Evolutionary conservation across 2,113 vertebrate genomes (phyloP).

Genomic region (Aviceda subcristata): DNA sequence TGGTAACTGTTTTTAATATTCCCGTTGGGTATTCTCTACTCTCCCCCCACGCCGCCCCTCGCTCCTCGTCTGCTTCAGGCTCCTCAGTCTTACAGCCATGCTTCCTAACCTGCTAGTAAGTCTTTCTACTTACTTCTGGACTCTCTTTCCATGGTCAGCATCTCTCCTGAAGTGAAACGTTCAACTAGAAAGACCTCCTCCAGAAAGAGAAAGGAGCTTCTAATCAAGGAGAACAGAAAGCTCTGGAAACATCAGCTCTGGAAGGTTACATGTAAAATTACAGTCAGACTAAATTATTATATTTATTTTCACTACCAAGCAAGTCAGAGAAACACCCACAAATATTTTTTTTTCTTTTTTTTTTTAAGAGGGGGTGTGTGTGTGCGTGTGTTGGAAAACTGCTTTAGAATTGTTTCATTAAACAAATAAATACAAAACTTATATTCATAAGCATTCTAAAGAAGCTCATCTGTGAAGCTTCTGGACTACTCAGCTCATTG

Average conservation of each 20-base stretch:
- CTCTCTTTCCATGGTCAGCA: not conserved
- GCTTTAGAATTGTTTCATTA: not conserved
- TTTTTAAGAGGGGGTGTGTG: accelerated
- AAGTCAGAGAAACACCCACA: not conserved
- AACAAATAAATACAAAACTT: not conserved
- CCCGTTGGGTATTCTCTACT: not conserved
- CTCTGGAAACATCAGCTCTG: not conserved
- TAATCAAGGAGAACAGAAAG: not conserved
- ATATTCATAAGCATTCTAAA: not conserved
- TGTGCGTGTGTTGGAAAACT: not conserved
- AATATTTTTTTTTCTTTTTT: too few species aligned
- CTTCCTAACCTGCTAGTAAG: not conserved
- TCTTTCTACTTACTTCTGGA: not conserved
- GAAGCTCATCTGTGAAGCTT: not conserved
- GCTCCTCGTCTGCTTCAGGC: not conserved
- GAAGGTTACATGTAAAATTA: not conserved
- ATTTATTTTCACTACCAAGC: not conserved
- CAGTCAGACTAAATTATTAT: not conserved
- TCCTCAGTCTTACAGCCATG: not conserved
- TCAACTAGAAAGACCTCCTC: not conserved
- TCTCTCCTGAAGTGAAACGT: not conserved
- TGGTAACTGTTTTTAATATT: not conserved
- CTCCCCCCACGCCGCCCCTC: accelerated
- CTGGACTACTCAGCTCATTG: not conserved
- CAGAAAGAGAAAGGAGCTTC: not conserved